Evolutionary conservation across 1,140 invertebrate genomes (phyloP).

Genomic region (Temnothorax curvispinosus): DNA sequence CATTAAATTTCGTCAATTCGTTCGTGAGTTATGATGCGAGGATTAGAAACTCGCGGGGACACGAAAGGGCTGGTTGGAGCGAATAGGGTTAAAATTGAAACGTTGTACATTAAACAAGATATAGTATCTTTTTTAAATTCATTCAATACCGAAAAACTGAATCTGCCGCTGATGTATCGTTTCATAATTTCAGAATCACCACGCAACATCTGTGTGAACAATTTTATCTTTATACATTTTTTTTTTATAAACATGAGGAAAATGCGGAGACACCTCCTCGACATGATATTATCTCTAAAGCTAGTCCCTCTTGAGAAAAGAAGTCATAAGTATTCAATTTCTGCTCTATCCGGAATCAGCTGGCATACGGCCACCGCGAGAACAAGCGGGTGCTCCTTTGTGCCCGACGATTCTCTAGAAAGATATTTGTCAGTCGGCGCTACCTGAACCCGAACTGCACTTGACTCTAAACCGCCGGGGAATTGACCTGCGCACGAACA

Average conservation of each 20-base stretch:
- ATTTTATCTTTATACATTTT: background rate
- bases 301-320: conserved; percentile 4
- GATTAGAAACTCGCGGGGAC: too few relatives aligned
- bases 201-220: background rate
- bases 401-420: conserved; percentile 59
- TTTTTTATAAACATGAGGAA: background rate
- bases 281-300: conserved; percentile 22
- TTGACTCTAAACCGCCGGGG: conserved; percentile 47
- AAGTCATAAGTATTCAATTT: conserved; percentile 67
- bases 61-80: too few relatives aligned
- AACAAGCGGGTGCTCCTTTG: conserved; percentile 48
- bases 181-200: background rate
- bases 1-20: too few relatives aligned
- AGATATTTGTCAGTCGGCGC: conserved; percentile 57
- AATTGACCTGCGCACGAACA: conserved; percentile 31
- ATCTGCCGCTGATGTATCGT: background rate
- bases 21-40: too few relatives aligned
- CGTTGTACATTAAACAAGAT: background rate
- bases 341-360: conserved; percentile 66
- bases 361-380: conserved; percentile 62
- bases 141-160: background rate
- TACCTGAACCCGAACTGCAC: conserved; percentile 37
- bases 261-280: background rate
- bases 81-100: background rate
- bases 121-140: background rate